Evolutionary conservation across 2,113 vertebrate species (phyloP).

Genomic region (Scalopus aquaticus): DNA sequence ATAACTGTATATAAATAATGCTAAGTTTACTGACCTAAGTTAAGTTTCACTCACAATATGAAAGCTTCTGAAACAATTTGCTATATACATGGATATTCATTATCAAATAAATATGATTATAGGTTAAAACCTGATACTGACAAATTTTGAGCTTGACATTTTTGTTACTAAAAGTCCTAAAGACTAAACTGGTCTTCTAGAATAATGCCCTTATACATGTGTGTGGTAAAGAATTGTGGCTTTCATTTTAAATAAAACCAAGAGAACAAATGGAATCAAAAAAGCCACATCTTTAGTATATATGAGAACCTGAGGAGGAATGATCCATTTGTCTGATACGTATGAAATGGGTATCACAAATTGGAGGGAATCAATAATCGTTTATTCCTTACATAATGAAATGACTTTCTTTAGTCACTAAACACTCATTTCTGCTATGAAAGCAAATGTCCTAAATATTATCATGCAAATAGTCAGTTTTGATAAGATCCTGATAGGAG

Average conservation of each 20-base stretch:
- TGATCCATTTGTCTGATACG: not conserved
- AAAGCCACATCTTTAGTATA: not conserved
- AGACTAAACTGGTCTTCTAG: not conserved
- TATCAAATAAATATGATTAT: conserved; percentile 13
- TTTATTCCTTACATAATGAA: not conserved
- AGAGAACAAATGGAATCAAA: not conserved
- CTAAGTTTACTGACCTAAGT: not conserved
- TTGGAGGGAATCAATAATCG: not conserved
- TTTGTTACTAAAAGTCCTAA: not conserved
- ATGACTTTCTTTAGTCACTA: not conserved
- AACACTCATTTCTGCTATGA: not conserved
- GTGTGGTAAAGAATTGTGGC: not conserved
- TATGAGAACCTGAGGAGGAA: not conserved
- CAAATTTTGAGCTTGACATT: not conserved
- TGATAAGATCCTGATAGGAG: not conserved
- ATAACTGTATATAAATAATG: not conserved
- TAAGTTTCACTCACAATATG: not conserved
- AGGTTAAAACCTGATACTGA: conserved; percentile 25
- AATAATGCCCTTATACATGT: not conserved
- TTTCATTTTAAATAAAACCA: not conserved
- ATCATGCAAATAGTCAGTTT: not conserved
- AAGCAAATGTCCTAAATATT: not conserved
- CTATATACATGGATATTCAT: not conserved
- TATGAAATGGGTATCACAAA: not conserved
- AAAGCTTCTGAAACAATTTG: not conserved